A percentile compares a stretch with the other conserved stretches of the same genome.
phyloP scores from a whole-genome alignment of 2,888 invertebrate species.

The Caenorhabditis angaria region DNA sequence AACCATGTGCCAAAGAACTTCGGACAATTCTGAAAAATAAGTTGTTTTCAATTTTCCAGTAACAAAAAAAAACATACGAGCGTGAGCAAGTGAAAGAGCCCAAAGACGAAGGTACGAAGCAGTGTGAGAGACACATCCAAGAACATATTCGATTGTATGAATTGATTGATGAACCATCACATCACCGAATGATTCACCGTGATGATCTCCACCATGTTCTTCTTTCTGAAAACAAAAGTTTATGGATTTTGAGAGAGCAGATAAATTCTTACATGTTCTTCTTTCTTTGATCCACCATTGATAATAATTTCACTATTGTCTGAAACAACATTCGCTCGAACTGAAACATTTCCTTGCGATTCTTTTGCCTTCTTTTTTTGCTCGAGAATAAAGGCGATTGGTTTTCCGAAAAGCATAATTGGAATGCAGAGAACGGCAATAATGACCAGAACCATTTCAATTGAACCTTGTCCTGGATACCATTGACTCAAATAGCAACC shows the following conservation, averaged over 20 bases:
- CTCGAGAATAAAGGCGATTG: constrained; percentile 61
- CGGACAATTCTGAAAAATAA: constrained; percentile 52
- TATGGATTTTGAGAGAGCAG: too few relatives aligned
- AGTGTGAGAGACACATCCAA: constrained; percentile 71
- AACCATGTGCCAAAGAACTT: constrained; percentile 63
- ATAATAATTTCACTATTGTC: constrained; percentile 69
- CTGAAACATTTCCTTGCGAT: constrained; percentile 63
- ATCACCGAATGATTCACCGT: constrained; percentile 78
- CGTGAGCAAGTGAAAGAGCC: constrained; percentile 72
- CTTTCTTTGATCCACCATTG: constrained; percentile 60
- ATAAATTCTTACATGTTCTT: constrained; percentile 24
- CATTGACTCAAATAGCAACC: constrained; percentile 71
- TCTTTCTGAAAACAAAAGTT: constrained; percentile 13
- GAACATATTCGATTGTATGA: constrained; percentile 52
- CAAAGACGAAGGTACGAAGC: constrained; percentile 72
- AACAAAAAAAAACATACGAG: not conserved
- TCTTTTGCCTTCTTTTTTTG: constrained; percentile 66
- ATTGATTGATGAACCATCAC: constrained; percentile 84
- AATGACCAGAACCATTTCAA: constrained; percentile 73
- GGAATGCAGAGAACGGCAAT: constrained; percentile 71
- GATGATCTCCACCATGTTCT: constrained; percentile 31
- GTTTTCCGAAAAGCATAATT: constrained; percentile 72
- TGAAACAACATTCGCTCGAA: constrained; percentile 67
- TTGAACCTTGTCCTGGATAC: constrained; percentile 71
- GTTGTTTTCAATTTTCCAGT: not conserved